Evolutionary conservation across 1,140 invertebrate genomes (phyloP).

Genomic region (Diorhabda carinulata): DNA sequence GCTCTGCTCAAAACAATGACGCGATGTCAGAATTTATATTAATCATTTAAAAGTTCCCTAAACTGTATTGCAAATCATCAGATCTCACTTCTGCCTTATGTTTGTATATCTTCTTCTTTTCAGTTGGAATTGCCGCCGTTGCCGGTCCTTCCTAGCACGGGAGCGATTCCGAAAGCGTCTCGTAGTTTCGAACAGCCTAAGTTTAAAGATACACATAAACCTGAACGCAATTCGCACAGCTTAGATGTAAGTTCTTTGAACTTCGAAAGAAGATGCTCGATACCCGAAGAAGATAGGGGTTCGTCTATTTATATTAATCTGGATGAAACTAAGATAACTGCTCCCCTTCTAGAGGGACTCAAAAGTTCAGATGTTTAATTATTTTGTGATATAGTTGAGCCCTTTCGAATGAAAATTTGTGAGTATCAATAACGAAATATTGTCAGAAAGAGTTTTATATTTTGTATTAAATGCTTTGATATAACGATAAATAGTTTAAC

Average conservation of each 20-base stretch:
- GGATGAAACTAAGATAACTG: constrained; percentile 41
- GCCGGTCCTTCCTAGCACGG: neutral
- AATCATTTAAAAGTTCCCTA: no score
- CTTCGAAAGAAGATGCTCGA: constrained; percentile 31
- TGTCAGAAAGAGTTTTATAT: no score
- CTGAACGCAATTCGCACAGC: constrained; percentile 39
- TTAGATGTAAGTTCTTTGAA: constrained; percentile 36
- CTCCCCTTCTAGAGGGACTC: constrained; percentile 35
- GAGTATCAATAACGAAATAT: no score
- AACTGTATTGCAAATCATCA: no score
- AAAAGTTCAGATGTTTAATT: constrained; percentile 37
- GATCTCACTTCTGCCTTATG: no score
- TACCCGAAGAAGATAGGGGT: constrained; percentile 33
- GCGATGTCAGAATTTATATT: no score
- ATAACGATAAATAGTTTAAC: no score
- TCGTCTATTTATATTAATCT: constrained; percentile 34
- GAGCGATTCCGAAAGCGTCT: constrained; percentile 33
- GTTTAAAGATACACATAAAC: constrained; percentile 25
- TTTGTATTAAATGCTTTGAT: no score
- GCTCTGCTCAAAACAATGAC: no score
- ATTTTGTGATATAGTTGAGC: neutral
- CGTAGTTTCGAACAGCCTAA: constrained; percentile 41
- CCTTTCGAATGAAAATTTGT: neutral
- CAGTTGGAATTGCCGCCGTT: neutral
- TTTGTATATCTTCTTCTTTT: neutral